Evolutionary conservation across 2,797 vertebrate genomes (phyloP).

Genomic region (Merluccius polli): DNA sequence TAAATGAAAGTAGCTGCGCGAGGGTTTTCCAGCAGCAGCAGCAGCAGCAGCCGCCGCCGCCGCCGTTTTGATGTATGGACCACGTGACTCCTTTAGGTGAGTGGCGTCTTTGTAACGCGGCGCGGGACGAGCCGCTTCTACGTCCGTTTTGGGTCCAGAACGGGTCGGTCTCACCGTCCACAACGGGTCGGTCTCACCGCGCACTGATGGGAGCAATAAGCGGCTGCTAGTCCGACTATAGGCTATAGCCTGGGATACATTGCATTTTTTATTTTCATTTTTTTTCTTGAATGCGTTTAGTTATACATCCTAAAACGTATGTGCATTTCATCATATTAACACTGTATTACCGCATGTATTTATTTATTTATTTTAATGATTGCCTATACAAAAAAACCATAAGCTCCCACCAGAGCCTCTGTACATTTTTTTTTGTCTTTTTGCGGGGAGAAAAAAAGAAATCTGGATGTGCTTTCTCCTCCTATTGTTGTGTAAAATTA

Average conservation of each 20-base stretch:
- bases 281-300: not conserved
- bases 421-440: not conserved
- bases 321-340: not conserved
- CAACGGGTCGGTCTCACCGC: slow-evolving; percentile 28
- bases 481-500: not conserved
- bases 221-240: too few relatives aligned
- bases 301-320: not conserved
- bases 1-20: slow-evolving; percentile 68
- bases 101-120: slow-evolving; percentile 53
- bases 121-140: too few relatives aligned
- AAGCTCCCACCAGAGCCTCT: not conserved
- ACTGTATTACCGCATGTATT: not conserved
- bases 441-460: too few relatives aligned
- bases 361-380: too few relatives aligned
- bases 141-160: too few relatives aligned
- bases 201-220: slow-evolving; percentile 34
- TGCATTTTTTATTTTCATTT: not conserved
- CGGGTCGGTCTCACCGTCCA: too few relatives aligned
- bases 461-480: not conserved
- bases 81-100: slow-evolving; percentile 68
- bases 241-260: slow-evolving; percentile 21
- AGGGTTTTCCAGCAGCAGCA: too few relatives aligned
- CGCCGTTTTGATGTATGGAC: slow-evolving; percentile 60
- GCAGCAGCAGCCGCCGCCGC: too few relatives aligned
- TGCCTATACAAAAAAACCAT: not conserved